phyloP scores from a whole-genome alignment of 53 echinoderm and acorn worm genomes.

The Echinometra lucunter region DNA sequence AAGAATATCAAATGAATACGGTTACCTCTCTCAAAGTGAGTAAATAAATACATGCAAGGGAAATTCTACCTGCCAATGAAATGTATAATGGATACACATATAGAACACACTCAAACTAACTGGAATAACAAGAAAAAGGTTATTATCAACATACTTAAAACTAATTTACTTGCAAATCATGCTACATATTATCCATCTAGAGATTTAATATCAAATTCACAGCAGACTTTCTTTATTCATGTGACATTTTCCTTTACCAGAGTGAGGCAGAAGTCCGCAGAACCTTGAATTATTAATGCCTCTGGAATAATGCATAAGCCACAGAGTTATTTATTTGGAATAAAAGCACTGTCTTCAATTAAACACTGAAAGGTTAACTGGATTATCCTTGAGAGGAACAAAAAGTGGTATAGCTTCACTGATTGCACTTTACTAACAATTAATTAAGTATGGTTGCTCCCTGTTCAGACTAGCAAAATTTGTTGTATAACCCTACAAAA shows the following conservation, averaged over 20 bases:
- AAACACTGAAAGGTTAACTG: not conserved
- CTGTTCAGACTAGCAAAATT: too few relatives aligned
- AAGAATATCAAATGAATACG: not conserved
- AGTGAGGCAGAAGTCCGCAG: not conserved
- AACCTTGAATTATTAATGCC: not conserved
- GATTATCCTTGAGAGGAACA: slow-evolving; percentile 24
- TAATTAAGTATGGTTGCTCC: not conserved
- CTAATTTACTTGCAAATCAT: not conserved
- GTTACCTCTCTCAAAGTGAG: not conserved
- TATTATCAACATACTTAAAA: not conserved
- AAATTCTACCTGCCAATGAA: not conserved
- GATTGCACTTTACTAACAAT: slow-evolving; percentile 45
- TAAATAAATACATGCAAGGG: not conserved
- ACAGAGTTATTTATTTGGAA: not conserved
- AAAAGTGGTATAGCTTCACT: slow-evolving; percentile 8
- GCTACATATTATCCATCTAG: not conserved
- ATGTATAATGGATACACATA: not conserved
- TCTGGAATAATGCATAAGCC: slow-evolving; percentile 26
- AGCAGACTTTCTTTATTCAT: not conserved
- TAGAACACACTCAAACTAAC: not conserved
- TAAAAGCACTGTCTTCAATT: not conserved
- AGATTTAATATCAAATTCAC: not conserved
- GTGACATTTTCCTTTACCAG: not conserved
- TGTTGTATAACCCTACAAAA: too few relatives aligned
- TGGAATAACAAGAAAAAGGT: not conserved